phyloP scores from a whole-genome alignment of 2,113 vertebrate genomes.

The Microcebus ravelobensis region DNA sequence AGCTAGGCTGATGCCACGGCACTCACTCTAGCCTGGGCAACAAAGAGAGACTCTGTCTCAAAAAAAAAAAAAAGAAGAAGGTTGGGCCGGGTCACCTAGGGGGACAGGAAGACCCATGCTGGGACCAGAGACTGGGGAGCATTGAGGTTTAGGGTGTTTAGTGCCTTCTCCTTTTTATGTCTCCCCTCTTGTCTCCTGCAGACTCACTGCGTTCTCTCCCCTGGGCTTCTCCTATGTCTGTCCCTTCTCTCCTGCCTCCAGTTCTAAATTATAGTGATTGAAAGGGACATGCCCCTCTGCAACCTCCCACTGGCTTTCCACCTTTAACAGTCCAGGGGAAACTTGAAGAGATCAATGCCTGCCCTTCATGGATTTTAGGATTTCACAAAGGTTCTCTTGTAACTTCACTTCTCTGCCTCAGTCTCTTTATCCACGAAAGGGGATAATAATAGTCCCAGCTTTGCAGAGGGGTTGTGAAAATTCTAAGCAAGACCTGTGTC shows the following conservation, averaged over 20 bases:
- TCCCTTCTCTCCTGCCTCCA: background rate
- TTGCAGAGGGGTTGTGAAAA: background rate
- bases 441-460: background rate
- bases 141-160: background rate
- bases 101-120: background rate
- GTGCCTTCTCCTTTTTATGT: background rate
- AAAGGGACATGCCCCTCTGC: background rate
- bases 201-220: too few relatives aligned
- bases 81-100: background rate
- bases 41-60: too few relatives aligned
- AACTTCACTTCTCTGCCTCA: background rate
- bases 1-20: too few relatives aligned
- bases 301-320: too few relatives aligned
- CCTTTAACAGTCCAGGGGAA: too few relatives aligned
- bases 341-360: background rate
- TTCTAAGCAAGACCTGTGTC: background rate
- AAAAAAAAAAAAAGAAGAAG: background rate
- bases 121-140: background rate
- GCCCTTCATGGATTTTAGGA: background rate
- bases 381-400: background rate
- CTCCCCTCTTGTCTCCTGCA: background rate
- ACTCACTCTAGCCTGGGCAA: too few relatives aligned
- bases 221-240: background rate
- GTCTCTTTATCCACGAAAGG: background rate
- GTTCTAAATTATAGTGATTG: background rate